Conservation (phyloP, 2,113 vertebrate species). For the Noctilio leporinus region DNA sequence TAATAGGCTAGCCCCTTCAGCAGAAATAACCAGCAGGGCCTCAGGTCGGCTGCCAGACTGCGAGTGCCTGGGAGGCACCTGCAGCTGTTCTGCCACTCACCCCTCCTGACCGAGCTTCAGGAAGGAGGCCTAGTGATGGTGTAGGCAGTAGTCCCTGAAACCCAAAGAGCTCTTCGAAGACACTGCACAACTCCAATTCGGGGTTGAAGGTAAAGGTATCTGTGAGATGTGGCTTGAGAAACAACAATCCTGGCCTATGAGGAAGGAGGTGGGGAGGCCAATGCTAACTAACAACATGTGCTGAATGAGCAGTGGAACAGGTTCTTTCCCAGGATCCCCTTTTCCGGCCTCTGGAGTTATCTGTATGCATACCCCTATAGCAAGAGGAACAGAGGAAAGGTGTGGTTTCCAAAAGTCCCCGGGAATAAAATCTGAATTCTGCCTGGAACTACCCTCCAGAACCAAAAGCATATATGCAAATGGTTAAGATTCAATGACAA, state of each 20-base stretch:
- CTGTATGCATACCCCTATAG: neutral
- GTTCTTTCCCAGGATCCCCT: neutral
- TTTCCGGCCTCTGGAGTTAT: neutral
- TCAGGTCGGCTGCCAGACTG: neutral
- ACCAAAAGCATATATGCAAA: neutral
- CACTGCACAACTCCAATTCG: neutral
- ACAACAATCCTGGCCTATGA: neutral
- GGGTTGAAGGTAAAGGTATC: neutral
- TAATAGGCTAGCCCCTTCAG: slow-evolving; percentile 4
- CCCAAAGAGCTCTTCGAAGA: neutral
- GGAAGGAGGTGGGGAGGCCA: neutral
- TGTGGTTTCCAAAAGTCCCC: neutral
- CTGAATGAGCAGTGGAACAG: neutral
- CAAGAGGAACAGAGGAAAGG: neutral
- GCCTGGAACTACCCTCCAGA: neutral
- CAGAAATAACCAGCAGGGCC: slow-evolving; percentile 12
- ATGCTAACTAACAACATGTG: neutral
- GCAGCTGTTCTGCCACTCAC: neutral
- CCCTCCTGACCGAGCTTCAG: neutral
- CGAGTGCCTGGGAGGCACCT: neutral
- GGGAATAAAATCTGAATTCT: slow-evolving; percentile 29
- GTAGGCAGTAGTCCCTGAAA: neutral
- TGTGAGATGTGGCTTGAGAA: neutral
- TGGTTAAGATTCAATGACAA: neutral
- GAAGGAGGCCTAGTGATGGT: neutral